phyloP scores from a whole-genome alignment of 2,113 vertebrate genomes.

The Grammomys surdaster region DNA sequence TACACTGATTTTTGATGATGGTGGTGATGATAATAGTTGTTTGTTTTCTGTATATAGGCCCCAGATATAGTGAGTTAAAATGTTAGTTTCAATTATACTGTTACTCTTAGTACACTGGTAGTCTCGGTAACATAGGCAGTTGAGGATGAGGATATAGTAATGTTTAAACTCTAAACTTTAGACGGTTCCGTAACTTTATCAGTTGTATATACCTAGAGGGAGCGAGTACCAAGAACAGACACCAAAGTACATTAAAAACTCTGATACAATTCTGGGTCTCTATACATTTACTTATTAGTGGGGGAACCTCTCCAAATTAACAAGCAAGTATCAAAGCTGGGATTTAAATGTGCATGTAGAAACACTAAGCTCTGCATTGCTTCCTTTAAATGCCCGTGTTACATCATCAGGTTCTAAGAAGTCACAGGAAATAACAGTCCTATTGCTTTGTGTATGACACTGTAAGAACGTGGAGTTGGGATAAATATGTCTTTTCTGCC shows the following conservation, averaged over 20 bases:
- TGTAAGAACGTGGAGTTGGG: neutral
- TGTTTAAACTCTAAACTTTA: neutral
- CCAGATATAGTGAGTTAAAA: neutral
- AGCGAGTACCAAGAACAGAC: neutral
- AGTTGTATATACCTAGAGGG: neutral
- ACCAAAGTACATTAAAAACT: neutral
- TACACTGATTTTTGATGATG: neutral
- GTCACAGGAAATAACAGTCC: neutral
- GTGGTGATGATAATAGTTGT: neutral
- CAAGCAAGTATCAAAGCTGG: neutral
- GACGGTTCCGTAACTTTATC: neutral
- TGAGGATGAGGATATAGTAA: neutral
- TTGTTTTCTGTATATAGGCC: neutral
- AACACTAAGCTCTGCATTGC: neutral
- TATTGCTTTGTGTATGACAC: neutral
- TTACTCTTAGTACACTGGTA: neutral
- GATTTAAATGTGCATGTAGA: neutral
- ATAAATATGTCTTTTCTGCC: neutral
- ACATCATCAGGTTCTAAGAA: neutral
- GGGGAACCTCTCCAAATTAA: neutral
- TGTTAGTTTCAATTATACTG: neutral
- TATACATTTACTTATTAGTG: slow-evolving; percentile 20
- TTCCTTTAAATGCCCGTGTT: neutral
- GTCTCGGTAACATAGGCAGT: neutral
- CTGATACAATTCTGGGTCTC: neutral